phyloP scores from a whole-genome alignment of 2,888 invertebrate genomes.

The Gibbula magus region DNA sequence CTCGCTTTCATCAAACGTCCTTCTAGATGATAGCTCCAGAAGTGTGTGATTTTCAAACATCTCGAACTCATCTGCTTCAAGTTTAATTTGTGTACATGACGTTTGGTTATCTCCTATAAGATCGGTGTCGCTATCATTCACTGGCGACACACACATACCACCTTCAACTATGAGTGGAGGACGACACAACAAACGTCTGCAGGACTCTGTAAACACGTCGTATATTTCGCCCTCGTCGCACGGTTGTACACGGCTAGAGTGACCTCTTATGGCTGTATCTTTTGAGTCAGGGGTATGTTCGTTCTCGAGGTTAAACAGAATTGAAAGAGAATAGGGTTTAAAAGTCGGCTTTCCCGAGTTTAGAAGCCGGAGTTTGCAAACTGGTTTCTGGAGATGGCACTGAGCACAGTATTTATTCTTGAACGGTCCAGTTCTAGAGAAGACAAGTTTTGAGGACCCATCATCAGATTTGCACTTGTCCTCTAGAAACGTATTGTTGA shows the following conservation, averaged over 20 bases:
- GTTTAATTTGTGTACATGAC: neutral
- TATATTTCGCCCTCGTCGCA: slow-evolving; percentile 43
- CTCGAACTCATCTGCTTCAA: neutral
- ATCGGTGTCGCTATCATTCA: neutral
- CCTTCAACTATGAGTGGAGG: neutral
- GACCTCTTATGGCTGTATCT: neutral
- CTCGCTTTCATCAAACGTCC: slow-evolving; percentile 26
- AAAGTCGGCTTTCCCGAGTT: neutral
- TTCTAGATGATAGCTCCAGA: slow-evolving; percentile 25
- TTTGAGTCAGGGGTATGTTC: neutral
- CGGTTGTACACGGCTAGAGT: neutral
- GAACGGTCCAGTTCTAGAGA: slow-evolving; percentile 32
- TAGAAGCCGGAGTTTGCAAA: neutral
- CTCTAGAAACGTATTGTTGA: neutral
- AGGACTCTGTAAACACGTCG: slow-evolving; percentile 40
- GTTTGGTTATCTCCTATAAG: neutral
- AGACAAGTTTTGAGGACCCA: neutral
- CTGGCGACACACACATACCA: neutral
- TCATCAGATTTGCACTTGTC: neutral
- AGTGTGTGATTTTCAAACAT: slow-evolving; percentile 25
- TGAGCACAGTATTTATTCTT: slow-evolving; percentile 61
- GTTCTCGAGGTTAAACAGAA: slow-evolving; percentile 38
- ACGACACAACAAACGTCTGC: slow-evolving; percentile 24
- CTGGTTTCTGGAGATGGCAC: slow-evolving; percentile 42
- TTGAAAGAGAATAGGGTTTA: slow-evolving; percentile 31